phyloP scores from a whole-genome alignment of 2,888 invertebrate genomes.

The Hemaris fuciformis region DNA sequence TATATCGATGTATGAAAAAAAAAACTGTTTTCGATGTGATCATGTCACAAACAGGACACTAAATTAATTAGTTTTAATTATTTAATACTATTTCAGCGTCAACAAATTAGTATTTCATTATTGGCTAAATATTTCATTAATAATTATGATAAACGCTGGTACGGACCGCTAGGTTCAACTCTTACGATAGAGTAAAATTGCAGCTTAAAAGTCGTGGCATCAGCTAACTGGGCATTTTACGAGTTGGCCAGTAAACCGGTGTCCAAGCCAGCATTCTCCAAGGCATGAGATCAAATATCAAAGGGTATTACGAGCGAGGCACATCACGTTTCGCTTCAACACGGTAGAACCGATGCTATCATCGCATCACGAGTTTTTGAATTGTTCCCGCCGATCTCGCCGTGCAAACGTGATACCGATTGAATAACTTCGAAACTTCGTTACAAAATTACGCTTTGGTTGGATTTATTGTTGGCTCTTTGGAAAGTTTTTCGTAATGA shows the following conservation, averaged over 20 bases:
- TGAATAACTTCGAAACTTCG: not conserved
- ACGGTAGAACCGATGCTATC: not conserved
- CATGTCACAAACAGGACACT: no score
- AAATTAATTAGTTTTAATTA: no score
- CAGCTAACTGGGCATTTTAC: not conserved
- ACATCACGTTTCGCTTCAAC: conserved; percentile 1
- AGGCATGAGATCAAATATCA: not conserved
- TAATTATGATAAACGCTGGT: no score
- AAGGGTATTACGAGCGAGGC: not conserved
- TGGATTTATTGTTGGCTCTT: not conserved
- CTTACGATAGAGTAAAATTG: not conserved
- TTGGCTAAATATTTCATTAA: no score
- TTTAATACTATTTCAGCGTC: no score
- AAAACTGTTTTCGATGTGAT: no score
- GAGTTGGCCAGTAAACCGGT: not conserved
- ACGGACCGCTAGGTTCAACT: no score
- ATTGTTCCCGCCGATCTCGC: not conserved
- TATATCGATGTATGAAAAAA: no score
- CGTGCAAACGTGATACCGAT: not conserved
- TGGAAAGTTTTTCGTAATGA: not conserved
- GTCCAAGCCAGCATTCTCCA: not conserved
- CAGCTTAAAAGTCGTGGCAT: not conserved
- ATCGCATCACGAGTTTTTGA: not conserved
- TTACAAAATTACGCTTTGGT: not conserved
- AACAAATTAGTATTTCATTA: no score